Evolutionary conservation across 2,797 vertebrate genomes (phyloP).

Genomic region (Notamacropus eugenii): DNA sequence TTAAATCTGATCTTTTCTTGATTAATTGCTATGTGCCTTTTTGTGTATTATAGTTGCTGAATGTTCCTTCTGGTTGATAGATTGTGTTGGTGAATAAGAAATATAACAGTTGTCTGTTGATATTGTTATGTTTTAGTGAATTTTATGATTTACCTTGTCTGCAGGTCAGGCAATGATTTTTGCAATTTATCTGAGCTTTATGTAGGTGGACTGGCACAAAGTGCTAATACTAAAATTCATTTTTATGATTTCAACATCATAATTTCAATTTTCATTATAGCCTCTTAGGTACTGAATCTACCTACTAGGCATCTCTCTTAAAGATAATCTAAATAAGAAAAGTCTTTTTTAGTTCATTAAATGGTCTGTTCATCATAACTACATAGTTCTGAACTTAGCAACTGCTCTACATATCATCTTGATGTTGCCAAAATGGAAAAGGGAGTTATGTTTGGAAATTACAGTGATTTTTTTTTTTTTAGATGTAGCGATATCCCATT

Average conservation of each 20-base stretch:
- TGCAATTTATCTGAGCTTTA: slow-evolving; percentile 74
- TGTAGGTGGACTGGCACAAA: slow-evolving; percentile 72
- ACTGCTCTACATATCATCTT: slow-evolving; percentile 27
- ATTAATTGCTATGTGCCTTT: slow-evolving; percentile 80
- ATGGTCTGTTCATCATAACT: slow-evolving; percentile 1
- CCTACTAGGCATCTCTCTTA: slow-evolving; percentile 58
- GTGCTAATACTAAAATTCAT: slow-evolving; percentile 63
- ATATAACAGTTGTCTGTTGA: slow-evolving; percentile 64
- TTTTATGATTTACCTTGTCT: slow-evolving; percentile 76
- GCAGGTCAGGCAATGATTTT: slow-evolving; percentile 82
- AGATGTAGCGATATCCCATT: slow-evolving; percentile 16
- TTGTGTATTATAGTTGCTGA: slow-evolving; percentile 55
- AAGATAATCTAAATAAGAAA: slow-evolving; percentile 60
- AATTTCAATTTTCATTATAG: slow-evolving; percentile 52
- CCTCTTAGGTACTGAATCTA: slow-evolving; percentile 73
- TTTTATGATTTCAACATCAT: slow-evolving; percentile 69
- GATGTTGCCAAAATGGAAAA: slow-evolving; percentile 48
- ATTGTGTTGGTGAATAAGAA: slow-evolving; percentile 66
- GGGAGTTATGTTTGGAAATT: slow-evolving; percentile 35
- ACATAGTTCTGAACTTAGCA: slow-evolving; percentile 16
- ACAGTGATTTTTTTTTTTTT: slow-evolving; percentile 19
- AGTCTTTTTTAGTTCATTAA: slow-evolving; percentile 3
- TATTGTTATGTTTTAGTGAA: slow-evolving; percentile 65
- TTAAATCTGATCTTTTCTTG: slow-evolving; percentile 55
- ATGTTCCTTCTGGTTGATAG: slow-evolving; percentile 60